These are phyloP conservation scores for Macroglossus sobrinus DNA, from an alignment of 2,113 vertebrate genomes.

Conservation along the genomic window DNA sequence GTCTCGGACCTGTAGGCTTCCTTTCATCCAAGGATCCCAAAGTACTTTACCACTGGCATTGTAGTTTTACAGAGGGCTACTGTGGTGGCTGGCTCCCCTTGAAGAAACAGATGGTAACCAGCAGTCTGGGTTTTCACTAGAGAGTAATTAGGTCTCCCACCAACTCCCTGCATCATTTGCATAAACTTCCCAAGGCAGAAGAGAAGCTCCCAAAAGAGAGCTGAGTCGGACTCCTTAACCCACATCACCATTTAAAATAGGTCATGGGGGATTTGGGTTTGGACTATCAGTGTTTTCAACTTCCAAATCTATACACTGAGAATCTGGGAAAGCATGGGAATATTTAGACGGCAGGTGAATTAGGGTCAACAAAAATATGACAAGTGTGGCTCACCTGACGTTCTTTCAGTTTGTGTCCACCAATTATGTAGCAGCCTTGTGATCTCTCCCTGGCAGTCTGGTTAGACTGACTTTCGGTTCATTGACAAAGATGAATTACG, in stretches of 20 bases:
- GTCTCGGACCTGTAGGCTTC: conserved; percentile 31
- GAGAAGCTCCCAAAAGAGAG: not conserved
- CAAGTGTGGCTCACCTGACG: not conserved
- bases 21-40: conserved; percentile 70
- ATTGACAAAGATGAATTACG: not conserved
- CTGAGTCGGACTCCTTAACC: not conserved
- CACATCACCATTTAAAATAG: not conserved
- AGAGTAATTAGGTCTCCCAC: conserved; percentile 65
- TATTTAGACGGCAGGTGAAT: not conserved
- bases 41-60: conserved; percentile 60
- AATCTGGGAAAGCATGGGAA: not conserved
- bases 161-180: conserved; percentile 47
- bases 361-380: not conserved
- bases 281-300: not conserved
- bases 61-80: conserved; percentile 50
- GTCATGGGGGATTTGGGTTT: not conserved
- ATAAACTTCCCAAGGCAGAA: conserved; percentile 49
- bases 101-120: conserved; percentile 59
- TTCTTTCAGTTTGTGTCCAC: not conserved
- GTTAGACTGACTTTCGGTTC: conserved; percentile 4
- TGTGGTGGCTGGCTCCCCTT: conserved; percentile 21
- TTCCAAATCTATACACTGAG: not conserved
- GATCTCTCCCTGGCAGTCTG: not conserved
- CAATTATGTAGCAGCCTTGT: not conserved
- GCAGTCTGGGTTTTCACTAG: conserved; percentile 61